Percentiles rank a stretch among this genome's conserved stretches.
Evolutionary conservation across 2,797 vertebrate species (phyloP).

Genomic region (Hypotaenidia okinawae): DNA sequence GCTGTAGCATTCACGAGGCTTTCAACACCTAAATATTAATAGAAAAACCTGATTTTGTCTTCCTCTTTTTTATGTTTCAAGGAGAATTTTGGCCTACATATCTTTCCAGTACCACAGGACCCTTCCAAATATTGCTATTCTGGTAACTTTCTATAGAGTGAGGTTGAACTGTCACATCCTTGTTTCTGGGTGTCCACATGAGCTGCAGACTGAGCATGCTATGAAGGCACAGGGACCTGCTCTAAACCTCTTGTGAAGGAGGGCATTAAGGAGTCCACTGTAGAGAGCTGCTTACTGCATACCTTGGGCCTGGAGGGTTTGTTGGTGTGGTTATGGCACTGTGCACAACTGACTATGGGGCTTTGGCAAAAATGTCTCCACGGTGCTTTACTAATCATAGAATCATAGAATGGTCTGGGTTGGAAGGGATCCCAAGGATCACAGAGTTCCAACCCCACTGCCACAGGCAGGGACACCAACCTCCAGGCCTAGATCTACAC

Average conservation of each 20-base stretch:
- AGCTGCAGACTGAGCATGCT: neutral
- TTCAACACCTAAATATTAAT: neutral
- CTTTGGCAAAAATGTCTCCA: neutral
- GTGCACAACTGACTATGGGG: neutral
- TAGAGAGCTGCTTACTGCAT: neutral
- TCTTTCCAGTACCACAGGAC: neutral
- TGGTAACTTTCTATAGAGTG: neutral
- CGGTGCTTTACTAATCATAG: neutral
- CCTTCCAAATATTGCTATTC: neutral
- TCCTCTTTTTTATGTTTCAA: neutral
- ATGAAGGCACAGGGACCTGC: accelerated
- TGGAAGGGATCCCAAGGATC: too few species aligned
- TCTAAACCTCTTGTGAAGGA: neutral
- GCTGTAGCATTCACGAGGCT: neutral
- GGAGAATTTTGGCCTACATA: neutral
- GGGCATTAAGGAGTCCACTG: neutral
- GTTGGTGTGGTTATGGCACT: neutral
- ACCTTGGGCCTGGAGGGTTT: neutral
- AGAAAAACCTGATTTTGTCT: neutral
- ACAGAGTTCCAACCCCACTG: too few species aligned
- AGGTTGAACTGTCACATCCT: neutral
- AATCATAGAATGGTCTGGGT: too few species aligned
- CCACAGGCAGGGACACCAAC: too few species aligned
- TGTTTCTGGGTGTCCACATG: neutral
- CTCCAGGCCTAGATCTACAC: too few species aligned